These are phyloP conservation scores for Sarcoramphus papa DNA, from an alignment of 2,797 vertebrate species.

Conservation along the genomic window DNA sequence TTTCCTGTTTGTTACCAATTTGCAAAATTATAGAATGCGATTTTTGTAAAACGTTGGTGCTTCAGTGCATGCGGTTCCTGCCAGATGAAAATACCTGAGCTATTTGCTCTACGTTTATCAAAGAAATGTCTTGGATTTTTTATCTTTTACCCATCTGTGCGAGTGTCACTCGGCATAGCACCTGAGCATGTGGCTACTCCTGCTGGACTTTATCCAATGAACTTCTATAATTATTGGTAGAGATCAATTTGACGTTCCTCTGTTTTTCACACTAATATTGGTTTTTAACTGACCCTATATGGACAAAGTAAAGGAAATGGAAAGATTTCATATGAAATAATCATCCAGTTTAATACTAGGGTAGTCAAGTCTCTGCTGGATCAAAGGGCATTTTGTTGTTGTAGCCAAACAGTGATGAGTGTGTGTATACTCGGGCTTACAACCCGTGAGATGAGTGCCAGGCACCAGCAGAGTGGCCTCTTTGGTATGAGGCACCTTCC, in stretches of 20 bases:
- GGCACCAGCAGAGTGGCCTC: background rate
- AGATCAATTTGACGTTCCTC: background rate
- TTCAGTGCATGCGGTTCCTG: background rate
- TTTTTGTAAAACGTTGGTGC: background rate
- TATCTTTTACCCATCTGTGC: background rate
- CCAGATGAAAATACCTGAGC: background rate
- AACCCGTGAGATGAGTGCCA: background rate
- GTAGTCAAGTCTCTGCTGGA: background rate
- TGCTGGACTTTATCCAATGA: background rate
- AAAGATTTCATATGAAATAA: background rate
- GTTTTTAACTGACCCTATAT: background rate
- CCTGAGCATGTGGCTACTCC: background rate
- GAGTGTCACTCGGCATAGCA: background rate
- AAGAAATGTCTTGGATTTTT: background rate
- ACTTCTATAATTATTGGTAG: background rate
- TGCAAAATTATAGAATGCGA: background rate
- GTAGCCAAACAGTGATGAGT: accelerated
- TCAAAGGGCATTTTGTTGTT: background rate
- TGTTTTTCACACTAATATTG: background rate
- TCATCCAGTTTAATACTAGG: background rate
- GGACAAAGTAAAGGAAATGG: background rate
- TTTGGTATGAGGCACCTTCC: background rate
- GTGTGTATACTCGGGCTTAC: accelerated
- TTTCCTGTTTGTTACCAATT: background rate
- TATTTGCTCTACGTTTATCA: background rate